These are phyloP conservation scores for Crenichthys baileyi DNA, from an alignment of 2,797 vertebrate genomes.

Conservation along the genomic window DNA sequence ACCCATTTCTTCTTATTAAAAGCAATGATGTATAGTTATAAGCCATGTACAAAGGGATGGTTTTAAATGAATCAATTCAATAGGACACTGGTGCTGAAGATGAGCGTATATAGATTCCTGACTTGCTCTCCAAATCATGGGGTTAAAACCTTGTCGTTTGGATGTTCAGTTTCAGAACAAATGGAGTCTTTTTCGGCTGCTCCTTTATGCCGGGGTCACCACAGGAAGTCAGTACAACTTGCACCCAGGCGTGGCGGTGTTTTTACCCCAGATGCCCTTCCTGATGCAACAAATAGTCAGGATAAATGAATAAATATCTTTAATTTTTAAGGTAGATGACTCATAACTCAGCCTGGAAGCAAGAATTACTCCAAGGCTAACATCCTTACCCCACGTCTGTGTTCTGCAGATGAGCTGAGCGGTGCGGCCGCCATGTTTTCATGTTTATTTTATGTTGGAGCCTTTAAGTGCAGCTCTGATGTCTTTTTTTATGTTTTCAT, in stretches of 20 bases:
- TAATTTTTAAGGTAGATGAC: not conserved
- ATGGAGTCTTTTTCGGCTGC: not conserved
- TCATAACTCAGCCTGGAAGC: not conserved
- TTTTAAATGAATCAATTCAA: too few relatives aligned
- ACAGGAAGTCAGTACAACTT: too few relatives aligned
- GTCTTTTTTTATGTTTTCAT: conserved; percentile 17
- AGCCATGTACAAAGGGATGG: not conserved
- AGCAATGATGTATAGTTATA: not conserved
- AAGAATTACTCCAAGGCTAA: not conserved
- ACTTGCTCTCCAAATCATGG: not conserved
- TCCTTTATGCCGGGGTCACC: too few relatives aligned
- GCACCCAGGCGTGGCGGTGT: too few relatives aligned
- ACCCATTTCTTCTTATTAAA: not conserved
- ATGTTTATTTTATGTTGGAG: conserved; percentile 12
- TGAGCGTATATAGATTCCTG: not conserved
- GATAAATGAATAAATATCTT: not conserved
- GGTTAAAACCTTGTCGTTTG: not conserved
- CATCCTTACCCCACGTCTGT: not conserved
- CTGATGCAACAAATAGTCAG: too few relatives aligned
- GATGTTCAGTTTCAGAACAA: not conserved
- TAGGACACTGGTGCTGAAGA: too few relatives aligned
- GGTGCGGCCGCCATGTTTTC: conserved; percentile 17
- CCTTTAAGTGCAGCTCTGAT: conserved; percentile 3
- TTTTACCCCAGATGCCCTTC: too few relatives aligned
- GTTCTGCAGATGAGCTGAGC: conserved; percentile 17